phyloP scores from a whole-genome alignment of 2,797 vertebrate genomes.

The Propithecus perrieri region DNA sequence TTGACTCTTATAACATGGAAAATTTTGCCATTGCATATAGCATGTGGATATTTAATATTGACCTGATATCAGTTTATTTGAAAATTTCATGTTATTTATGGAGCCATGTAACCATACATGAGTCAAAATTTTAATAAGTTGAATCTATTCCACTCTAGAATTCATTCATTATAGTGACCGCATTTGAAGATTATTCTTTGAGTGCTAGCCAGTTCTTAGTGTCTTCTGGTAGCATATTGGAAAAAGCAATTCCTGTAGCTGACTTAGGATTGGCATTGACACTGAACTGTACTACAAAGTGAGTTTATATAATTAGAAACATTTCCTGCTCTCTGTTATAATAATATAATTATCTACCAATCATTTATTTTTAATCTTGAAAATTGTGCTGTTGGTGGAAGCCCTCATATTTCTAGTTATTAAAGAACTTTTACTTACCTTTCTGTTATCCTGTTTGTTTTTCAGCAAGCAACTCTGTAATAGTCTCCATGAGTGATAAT shows the following conservation, averaged over 20 bases:
- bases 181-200: slow-evolving; percentile 13
- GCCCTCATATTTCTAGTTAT: background rate
- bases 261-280: background rate
- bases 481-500: background rate
- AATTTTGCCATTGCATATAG: background rate
- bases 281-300: background rate
- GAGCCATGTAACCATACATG: background rate
- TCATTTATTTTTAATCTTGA: slow-evolving; percentile 32
- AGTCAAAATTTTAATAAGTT: slow-evolving; percentile 1
- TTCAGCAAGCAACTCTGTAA: background rate
- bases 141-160: background rate
- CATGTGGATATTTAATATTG: background rate
- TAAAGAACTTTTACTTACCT: background rate
- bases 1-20: background rate
- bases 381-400: background rate
- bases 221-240: background rate
- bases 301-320: slow-evolving; percentile 2
- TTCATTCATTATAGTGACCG: background rate
- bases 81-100: background rate
- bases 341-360: background rate
- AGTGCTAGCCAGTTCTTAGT: background rate
- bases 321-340: background rate
- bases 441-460: background rate
- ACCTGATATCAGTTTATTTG: background rate
- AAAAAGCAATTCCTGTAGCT: background rate